Evolutionary conservation across 1,140 invertebrate species (phyloP).

Genomic region (Popillia japonica): DNA sequence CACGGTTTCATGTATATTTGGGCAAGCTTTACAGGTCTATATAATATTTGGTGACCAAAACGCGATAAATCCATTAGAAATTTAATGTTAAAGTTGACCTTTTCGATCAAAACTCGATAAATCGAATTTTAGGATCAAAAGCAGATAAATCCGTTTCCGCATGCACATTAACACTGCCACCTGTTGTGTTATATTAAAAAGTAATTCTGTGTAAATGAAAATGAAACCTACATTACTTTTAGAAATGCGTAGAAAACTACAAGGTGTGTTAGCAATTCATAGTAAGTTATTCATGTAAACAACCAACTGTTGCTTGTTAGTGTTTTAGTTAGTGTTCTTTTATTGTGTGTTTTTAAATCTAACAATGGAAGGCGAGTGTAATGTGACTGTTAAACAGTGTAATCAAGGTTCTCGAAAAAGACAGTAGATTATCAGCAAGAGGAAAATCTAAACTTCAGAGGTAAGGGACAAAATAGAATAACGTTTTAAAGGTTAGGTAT

Average conservation of each 20-base stretch:
- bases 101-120: conserved; percentile 7
- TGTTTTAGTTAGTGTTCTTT: too few species aligned
- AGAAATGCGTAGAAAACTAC: not conserved
- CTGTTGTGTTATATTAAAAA: conserved; percentile 5
- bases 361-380: too few species aligned
- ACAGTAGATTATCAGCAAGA: too few species aligned
- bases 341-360: too few species aligned
- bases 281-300: too few species aligned
- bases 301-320: too few species aligned
- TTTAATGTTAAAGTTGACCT: not conserved
- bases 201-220: not conserved
- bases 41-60: not conserved
- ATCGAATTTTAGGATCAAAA: conserved; percentile 4
- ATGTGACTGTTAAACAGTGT: too few species aligned
- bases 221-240: not conserved
- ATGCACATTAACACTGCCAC: not conserved
- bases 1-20: not conserved
- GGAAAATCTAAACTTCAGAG: too few species aligned
- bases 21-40: not conserved
- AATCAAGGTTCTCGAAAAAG: too few species aligned
- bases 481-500: too few species aligned
- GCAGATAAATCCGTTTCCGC: conserved; percentile 1
- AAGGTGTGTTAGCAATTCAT: too few species aligned
- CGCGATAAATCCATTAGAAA: not conserved
- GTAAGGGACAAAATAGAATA: too few species aligned